phyloP scores from a whole-genome alignment of 2,797 vertebrate species.

The Yasuhikotakia modesta region DNA sequence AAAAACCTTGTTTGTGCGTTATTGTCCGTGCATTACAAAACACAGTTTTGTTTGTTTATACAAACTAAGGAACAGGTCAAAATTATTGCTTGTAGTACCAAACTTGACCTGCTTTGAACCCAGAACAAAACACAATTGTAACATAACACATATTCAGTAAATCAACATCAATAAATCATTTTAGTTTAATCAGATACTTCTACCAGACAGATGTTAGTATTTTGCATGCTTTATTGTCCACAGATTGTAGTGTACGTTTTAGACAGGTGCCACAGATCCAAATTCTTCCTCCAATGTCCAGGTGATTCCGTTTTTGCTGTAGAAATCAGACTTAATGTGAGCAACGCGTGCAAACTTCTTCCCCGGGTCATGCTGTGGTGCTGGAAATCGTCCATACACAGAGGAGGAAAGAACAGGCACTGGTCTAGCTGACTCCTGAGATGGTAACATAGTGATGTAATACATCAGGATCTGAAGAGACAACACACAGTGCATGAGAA shows the following conservation, averaged over 20 bases:
- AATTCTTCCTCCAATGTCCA: constrained; percentile 73
- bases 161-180: no score
- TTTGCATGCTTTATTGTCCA: not conserved
- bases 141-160: no score
- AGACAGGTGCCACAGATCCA: constrained; percentile 72
- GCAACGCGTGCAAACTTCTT: constrained; percentile 66
- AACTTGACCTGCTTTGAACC: no score
- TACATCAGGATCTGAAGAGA: not conserved
- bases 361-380: constrained; percentile 60
- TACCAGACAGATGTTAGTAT: not conserved
- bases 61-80: no score
- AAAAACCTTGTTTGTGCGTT: no score
- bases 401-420: constrained; percentile 76
- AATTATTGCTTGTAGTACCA: no score
- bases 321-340: constrained; percentile 76
- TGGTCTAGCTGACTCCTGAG: constrained; percentile 79
- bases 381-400: constrained; percentile 74
- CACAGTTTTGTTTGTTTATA: no score
- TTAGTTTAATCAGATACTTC: no score
- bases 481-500: not conserved
- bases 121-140: no score
- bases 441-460: constrained; percentile 41
- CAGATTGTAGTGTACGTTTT: not conserved
- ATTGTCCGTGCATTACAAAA: no score
- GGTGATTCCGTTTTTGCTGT: constrained; percentile 77